Evolutionary conservation across 2,888 invertebrate genomes (phyloP).

Genomic region (Hirudinaria manillensis): DNA sequence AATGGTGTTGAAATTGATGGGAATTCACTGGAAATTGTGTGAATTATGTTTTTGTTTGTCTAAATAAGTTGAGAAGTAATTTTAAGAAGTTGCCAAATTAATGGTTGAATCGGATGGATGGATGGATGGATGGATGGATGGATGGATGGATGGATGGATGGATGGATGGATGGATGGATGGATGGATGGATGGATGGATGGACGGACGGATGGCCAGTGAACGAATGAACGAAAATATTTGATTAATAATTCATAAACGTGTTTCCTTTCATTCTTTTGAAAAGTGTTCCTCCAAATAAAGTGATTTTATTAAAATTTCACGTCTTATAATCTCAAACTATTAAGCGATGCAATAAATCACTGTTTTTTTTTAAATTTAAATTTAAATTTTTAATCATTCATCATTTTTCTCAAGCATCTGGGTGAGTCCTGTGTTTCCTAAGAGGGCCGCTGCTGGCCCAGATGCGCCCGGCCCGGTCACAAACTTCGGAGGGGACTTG

Average conservation of each 20-base stretch:
- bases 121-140: too few species aligned
- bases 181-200: too few species aligned
- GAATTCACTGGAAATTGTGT: background rate
- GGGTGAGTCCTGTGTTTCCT: conserved; percentile 79
- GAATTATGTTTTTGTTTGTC: background rate
- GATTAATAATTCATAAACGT: background rate
- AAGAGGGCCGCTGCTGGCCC: conserved; percentile 53
- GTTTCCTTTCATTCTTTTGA: background rate
- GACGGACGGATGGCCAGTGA: too few species aligned
- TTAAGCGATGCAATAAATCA: too few species aligned
- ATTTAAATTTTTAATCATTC: too few species aligned
- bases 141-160: too few species aligned
- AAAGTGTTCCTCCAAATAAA: background rate
- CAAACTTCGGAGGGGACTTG: conserved; percentile 73
- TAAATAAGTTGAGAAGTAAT: background rate
- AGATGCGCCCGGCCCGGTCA: conserved; percentile 70
- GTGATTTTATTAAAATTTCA: background rate
- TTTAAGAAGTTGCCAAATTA: too few species aligned
- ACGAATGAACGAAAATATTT: background rate
- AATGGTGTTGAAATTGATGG: background rate
- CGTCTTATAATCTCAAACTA: too few species aligned
- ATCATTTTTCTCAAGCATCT: conserved; percentile 66
- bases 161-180: too few species aligned
- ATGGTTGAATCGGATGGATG: too few species aligned
- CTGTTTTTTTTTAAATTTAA: too few species aligned